A percentile compares a stretch with the other conserved stretches of the same genome.
These are phyloP conservation scores for Setophaga kirtlandii DNA, from an alignment of 2,113 vertebrate species.

Conservation along the genomic window DNA sequence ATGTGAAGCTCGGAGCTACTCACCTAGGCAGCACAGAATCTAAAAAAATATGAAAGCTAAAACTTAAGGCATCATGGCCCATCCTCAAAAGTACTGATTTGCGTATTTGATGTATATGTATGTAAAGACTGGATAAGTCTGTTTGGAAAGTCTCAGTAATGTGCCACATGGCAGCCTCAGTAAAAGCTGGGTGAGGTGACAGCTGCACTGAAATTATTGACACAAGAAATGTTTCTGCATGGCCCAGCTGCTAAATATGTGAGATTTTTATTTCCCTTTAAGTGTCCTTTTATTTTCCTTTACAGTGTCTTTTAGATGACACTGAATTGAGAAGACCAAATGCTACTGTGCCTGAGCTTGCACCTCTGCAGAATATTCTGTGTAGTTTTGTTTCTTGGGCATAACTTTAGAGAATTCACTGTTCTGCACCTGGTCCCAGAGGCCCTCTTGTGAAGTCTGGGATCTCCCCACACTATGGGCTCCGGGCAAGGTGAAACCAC, in stretches of 20 bases:
- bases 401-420: not conserved
- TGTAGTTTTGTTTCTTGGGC: not conserved
- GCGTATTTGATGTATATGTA: not conserved
- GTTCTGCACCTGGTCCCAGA: not conserved
- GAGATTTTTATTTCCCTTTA: not conserved
- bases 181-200: not conserved
- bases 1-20: not conserved
- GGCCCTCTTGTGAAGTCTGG: not conserved
- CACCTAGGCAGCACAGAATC: not conserved
- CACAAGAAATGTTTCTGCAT: not conserved
- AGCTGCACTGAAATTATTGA: not conserved
- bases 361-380: not conserved
- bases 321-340: not conserved
- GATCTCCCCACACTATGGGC: accelerated
- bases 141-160: not conserved
- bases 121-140: not conserved
- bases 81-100: not conserved
- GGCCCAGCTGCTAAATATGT: not conserved
- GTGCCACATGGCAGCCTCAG: not conserved
- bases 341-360: not conserved
- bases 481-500: not conserved
- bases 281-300: not conserved
- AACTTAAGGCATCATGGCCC: not conserved
- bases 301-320: not conserved
- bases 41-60: not conserved